Conservation (phyloP, 1,140 invertebrate species). For the Philotrypesis tridentata region DNA sequence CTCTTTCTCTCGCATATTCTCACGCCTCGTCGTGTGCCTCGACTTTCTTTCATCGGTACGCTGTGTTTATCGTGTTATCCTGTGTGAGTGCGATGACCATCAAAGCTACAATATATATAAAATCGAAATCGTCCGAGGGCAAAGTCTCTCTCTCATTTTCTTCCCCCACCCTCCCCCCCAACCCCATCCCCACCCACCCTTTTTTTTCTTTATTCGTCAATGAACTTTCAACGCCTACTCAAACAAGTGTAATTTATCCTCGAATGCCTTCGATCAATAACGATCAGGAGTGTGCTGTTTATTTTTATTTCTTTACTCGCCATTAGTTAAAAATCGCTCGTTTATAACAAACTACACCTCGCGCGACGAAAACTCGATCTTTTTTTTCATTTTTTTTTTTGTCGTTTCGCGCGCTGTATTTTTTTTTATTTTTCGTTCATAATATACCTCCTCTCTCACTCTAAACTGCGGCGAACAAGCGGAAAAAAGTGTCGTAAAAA, state of each 20-base stretch:
- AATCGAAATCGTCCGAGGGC: constrained; percentile 6
- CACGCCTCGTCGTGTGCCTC: background rate
- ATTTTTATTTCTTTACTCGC: background rate
- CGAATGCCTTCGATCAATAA: background rate
- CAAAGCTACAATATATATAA: constrained; percentile 1
- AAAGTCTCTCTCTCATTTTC: background rate
- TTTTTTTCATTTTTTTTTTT: background rate
- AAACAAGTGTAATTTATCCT: constrained; percentile 20
- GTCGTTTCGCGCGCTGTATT: background rate
- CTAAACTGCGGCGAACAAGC: constrained; percentile 22
- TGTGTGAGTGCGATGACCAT: background rate
- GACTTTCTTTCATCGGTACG: background rate
- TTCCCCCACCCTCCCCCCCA: no score
- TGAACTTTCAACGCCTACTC: constrained; percentile 18
- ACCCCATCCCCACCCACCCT: no score
- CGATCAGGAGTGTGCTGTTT: background rate
- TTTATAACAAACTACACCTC: constrained; percentile 20
- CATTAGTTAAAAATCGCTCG: constrained; percentile 21
- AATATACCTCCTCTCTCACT: background rate
- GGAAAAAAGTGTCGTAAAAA: constrained; percentile 43
- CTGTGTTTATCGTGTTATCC: background rate
- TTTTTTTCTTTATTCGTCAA: background rate
- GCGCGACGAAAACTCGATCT: background rate
- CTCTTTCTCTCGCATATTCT: background rate
- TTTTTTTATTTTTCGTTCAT: background rate